phyloP scores from a whole-genome alignment of 2,888 invertebrate genomes.

The Ommatoiulus sabulosus region DNA sequence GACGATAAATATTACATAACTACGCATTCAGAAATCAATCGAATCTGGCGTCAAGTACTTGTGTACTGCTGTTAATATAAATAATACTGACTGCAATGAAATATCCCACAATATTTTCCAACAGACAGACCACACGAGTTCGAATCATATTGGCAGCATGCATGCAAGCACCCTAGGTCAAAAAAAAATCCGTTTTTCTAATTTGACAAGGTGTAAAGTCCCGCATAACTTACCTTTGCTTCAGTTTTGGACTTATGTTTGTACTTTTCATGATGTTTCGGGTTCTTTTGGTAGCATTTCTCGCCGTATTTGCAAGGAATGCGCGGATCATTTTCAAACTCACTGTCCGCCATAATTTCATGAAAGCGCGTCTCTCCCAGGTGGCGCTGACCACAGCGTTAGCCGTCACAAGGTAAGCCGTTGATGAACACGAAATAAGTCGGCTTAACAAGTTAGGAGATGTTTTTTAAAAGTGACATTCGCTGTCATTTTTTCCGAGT shows the following conservation, averaged over 20 bases:
- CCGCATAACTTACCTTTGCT: not conserved
- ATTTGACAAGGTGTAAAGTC: no score
- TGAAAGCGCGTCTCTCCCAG: not conserved
- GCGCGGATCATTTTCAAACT: slow-evolving; percentile 55
- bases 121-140: no score
- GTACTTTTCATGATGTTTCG: slow-evolving; percentile 78
- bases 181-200: no score
- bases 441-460: no score
- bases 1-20: no score
- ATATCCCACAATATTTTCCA: no score
- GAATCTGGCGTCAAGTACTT: no score
- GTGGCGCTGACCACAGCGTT: not conserved
- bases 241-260: slow-evolving; percentile 75
- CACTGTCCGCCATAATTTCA: not conserved
- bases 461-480: not conserved
- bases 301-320: slow-evolving; percentile 79
- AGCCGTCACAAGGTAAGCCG: not conserved
- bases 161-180: not conserved
- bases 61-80: no score
- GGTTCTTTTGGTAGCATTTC: slow-evolving; percentile 86
- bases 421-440: not conserved
- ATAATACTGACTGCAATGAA: no score
- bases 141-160: not conserved
- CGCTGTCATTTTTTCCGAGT: not conserved
- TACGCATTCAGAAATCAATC: no score